phyloP scores from a whole-genome alignment of 2,797 vertebrate species.

The Dallia pectoralis region DNA sequence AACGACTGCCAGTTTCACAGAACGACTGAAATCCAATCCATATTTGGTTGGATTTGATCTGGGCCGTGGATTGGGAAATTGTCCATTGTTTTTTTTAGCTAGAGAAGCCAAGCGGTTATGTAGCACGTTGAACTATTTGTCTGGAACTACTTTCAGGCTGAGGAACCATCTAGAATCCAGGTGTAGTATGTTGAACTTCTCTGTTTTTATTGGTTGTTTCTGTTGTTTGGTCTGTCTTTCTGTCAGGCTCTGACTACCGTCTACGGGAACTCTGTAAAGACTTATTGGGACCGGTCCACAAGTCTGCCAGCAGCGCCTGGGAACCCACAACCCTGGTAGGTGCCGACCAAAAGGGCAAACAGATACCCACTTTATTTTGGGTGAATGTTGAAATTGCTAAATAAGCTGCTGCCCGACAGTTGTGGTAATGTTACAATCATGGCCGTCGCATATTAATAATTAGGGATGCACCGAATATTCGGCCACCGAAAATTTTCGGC shows the following conservation, averaged over 20 bases:
- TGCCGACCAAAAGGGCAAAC: not conserved
- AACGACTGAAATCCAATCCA: not conserved
- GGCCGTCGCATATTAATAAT: too few relatives aligned
- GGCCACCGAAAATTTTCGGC: too few relatives aligned
- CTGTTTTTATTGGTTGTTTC: not conserved
- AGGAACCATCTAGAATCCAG: not conserved
- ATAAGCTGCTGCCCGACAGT: too few relatives aligned
- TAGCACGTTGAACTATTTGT: not conserved
- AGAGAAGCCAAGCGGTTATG: not conserved
- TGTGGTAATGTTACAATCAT: too few relatives aligned
- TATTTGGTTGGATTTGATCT: not conserved
- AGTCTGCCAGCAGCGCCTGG: constrained; percentile 87
- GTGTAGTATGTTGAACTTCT: not conserved
- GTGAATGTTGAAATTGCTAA: too few relatives aligned
- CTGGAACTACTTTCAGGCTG: not conserved
- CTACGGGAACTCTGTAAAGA: constrained; percentile 95
- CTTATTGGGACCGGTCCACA: constrained; percentile 94
- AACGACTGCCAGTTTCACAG: not conserved
- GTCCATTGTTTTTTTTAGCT: not conserved
- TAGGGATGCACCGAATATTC: too few relatives aligned
- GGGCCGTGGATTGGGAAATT: not conserved
- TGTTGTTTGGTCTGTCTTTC: constrained; percentile 1
- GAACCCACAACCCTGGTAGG: constrained; percentile 88
- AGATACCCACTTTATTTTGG: too few relatives aligned
- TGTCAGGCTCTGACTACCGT: constrained; percentile 89